Base-by-base conservation (phyloP, 2,888 invertebrate genomes). In the Netelia virgata region DNA sequence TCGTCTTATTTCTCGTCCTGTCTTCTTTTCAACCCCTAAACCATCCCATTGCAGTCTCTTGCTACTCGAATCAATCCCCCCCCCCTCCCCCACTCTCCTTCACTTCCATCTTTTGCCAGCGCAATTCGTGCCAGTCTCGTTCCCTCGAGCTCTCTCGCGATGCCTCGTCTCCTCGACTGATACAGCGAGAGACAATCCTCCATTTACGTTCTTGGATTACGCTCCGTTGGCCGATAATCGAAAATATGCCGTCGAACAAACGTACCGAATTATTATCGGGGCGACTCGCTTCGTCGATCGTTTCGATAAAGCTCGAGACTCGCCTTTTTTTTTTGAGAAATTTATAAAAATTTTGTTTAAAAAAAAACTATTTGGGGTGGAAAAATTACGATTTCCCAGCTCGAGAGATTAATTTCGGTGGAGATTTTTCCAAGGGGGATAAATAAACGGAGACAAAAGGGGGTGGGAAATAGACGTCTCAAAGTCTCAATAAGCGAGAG, bases 191-290 rank as follows among this genome's bases (percentile, higher is more conserved):
- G 91, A 92, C 92, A 92, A 91, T 92, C 90, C 92, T 90, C 91
- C 92, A 92, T 92, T 92, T 92, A 91, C 89, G 89, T 86, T 89
- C 79, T 76, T 88, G 91, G 92, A 93, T 93, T 93, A 93, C 92
- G 92, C 92, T 93, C 92, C 90, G 92, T 90, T 92, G 92, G 90
- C 89, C 91, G 92, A 92, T 93, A 92, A 93, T 93, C 93, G 92
- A 93, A 92, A 93, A 92, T 93, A 93, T 93, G 92, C 92, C 92
- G 87, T 89, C 90, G 91, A 92, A 91, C 91, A 92, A 86, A 92
- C 92, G 90, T 90, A 88, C 88, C 86, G 90, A 91, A 92, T 92
- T 91, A 91, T 92, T 91, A 89, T 89, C 89, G 88, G 84, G 86
- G 86, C 50, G 57, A 69, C 55, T 72, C 72, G 59, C 55, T 41